Conservation (phyloP, 2,113 vertebrate genomes). For the Calypte anna region DNA sequence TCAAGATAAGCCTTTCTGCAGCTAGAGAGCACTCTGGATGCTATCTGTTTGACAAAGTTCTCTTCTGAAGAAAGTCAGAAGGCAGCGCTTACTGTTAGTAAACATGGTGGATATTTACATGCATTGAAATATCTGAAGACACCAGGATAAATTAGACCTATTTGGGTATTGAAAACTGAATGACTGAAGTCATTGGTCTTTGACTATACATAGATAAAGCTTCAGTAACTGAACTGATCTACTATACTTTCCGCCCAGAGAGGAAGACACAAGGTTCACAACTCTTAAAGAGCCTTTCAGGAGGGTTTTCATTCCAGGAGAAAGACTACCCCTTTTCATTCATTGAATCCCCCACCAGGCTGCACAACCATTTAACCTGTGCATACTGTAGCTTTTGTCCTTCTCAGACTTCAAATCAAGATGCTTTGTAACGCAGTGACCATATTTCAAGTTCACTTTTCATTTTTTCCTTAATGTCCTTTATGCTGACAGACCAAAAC, state of each 20-base stretch:
- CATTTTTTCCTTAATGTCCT: background rate
- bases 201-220: accelerated
- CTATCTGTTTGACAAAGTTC: background rate
- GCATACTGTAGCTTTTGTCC: background rate
- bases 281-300: background rate
- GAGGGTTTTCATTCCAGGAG: background rate
- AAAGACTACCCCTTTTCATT: background rate
- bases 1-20: background rate
- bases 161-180: background rate
- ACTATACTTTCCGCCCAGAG: background rate
- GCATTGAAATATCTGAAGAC: background rate
- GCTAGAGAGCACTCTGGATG: background rate
- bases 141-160: background rate
- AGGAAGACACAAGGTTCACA: background rate
- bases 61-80: background rate
- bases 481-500: background rate
- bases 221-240: background rate
- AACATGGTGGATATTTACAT: background rate
- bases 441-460: background rate
- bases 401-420: background rate
- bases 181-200: background rate
- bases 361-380: background rate
- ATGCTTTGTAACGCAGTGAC: background rate
- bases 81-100: background rate
- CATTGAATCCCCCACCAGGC: background rate